Base-by-base conservation (phyloP, 2,888 invertebrate species). In the Julus scandinavius region DNA sequence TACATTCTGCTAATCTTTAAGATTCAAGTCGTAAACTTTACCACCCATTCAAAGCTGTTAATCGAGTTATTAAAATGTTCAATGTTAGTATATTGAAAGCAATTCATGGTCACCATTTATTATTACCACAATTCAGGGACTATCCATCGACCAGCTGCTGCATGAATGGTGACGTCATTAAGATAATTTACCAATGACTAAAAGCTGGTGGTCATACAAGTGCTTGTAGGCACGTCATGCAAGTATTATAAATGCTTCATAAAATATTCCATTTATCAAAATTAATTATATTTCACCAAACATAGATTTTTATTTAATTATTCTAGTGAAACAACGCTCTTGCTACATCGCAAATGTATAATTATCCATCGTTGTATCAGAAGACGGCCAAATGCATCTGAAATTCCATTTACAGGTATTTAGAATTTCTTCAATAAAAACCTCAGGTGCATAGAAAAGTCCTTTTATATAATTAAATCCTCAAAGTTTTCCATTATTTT, bases 41-140 rank as follows among this genome's bases (percentile, higher is more conserved):
- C 63, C 63, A 72, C 20, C 63, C 38, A 38, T 80, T 38, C 38
- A 80, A 38, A 11, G 63, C n/a, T 72, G 20, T 80, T 40, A 80
- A 80, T 80, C 38, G 80, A 80, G 80, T 29, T 38, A 15, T 80
- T 80, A 80, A 80, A 80, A 80, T 80, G 80, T 38, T 38, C 38
- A 80, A 80, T 72, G 29, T 80, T 38, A 38, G 38, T 0, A 80
- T 38, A 29, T 45, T 38, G 38, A 80, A 29, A 72, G 29, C 29
- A 72, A 29, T 72, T 72, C 72, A 72, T 7, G 20, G 63, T 7
- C 20, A 63, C 63, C 63, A 63, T n/a, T 54, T n/a, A 63, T 20
- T 63, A 17, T 54, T 45, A 45, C 5, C 45, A 54, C 54, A 17
- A 54, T 13, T 54, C 54, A 13, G 17, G n/a, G 4, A 5, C 6